These are phyloP conservation scores for Hippoglossus stenolepis DNA, from an alignment of 2,113 vertebrate species.

Conservation along the genomic window DNA sequence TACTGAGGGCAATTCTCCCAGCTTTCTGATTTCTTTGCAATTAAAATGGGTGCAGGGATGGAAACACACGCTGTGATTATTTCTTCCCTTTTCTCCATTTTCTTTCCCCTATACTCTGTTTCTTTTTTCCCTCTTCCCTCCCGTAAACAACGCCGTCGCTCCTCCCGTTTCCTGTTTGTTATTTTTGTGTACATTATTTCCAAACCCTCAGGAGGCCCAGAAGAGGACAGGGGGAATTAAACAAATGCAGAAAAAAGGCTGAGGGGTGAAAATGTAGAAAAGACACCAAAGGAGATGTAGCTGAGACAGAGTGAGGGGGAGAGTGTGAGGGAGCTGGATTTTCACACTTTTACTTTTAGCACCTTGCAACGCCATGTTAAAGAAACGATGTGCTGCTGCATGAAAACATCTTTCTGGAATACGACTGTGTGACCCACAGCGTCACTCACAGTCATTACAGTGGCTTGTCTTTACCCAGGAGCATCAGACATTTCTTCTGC, in stretches of 20 bases:
- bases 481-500: background rate
- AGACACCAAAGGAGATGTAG: slow-evolving; percentile 25
- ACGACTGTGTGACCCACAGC: slow-evolving; percentile 27
- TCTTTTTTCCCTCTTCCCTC: slow-evolving; percentile 5
- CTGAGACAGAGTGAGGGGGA: slow-evolving; percentile 2
- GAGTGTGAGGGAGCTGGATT: slow-evolving; percentile 38
- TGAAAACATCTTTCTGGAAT: slow-evolving; percentile 46
- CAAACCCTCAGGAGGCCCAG: slow-evolving; percentile 58
- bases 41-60: slow-evolving; percentile 66
- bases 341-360: slow-evolving; percentile 68
- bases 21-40: slow-evolving; percentile 72
- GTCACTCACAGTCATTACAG: background rate
- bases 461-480: slow-evolving; percentile 13
- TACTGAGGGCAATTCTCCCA: slow-evolving; percentile 58
- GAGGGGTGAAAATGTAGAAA: slow-evolving; percentile 47
- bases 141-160: slow-evolving; percentile 63
- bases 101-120: background rate
- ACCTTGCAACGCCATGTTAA: slow-evolving; percentile 29
- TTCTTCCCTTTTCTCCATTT: slow-evolving; percentile 15
- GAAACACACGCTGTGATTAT: slow-evolving; percentile 61
- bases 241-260: slow-evolving; percentile 43
- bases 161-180: slow-evolving; percentile 43
- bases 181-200: slow-evolving; percentile 75
- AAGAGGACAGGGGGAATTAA: slow-evolving; percentile 45
- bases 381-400: slow-evolving; percentile 14